Percentiles rank a stretch among this genome's conserved stretches.
Evolutionary conservation across 1,140 invertebrate genomes (phyloP).

Genomic region (Bombus terrestris): DNA sequence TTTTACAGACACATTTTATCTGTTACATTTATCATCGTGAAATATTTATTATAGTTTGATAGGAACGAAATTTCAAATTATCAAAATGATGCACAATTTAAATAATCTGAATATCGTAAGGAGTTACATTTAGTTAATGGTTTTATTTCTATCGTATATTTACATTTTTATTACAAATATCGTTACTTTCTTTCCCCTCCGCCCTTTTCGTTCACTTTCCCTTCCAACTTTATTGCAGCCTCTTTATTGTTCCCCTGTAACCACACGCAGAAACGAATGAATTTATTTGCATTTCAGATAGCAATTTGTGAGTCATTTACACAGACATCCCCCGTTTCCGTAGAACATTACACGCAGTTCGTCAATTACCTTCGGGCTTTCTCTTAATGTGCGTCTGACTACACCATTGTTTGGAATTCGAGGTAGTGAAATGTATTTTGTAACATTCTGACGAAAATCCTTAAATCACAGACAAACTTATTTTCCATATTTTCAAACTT

Average conservation of each 20-base stretch:
- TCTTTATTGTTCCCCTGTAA: conserved; percentile 34
- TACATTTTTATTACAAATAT: background rate
- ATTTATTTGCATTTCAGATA: conserved; percentile 60
- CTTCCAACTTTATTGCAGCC: conserved; percentile 17
- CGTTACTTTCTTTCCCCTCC: background rate
- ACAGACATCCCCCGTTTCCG: conserved; percentile 31
- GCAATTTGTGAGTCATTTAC: conserved; percentile 61
- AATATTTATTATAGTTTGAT: too few relatives aligned
- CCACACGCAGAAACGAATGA: conserved; percentile 52
- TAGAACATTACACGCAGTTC: background rate
- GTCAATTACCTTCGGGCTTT: background rate
- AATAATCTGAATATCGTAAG: too few relatives aligned
- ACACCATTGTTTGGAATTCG: background rate
- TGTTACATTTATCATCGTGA: too few relatives aligned
- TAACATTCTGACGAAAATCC: background rate
- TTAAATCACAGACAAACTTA: too few relatives aligned
- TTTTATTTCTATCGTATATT: background rate
- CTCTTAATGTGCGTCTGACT: background rate
- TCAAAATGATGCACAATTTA: too few relatives aligned
- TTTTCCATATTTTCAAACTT: too few relatives aligned
- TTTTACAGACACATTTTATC: too few relatives aligned
- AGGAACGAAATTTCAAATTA: too few relatives aligned
- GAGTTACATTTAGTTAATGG: too few relatives aligned
- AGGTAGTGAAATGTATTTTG: background rate
- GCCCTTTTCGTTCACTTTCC: conserved; percentile 23